Evolutionary conservation across 2,797 vertebrate genomes (phyloP).

Genomic region (Chiroxiphia lanceolata): DNA sequence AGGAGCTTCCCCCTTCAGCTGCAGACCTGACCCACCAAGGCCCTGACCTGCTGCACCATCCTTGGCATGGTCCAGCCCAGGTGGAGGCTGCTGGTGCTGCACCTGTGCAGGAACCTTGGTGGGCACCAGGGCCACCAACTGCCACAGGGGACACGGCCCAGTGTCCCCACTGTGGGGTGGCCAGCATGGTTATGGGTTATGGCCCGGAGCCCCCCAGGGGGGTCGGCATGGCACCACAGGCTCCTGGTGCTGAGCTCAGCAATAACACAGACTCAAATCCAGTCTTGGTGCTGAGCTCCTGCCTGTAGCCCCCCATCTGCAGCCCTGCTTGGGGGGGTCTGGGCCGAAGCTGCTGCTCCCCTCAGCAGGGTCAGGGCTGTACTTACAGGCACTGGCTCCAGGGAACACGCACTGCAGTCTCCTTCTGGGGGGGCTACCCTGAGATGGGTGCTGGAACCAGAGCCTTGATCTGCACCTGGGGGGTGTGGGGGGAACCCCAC

Average conservation of each 20-base stretch:
- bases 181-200: not conserved
- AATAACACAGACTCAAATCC: not conserved
- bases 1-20: too few species aligned
- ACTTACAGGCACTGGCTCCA: not conserved
- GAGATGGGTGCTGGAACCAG: not conserved
- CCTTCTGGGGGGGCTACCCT: rapidly evolving
- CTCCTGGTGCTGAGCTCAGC: not conserved
- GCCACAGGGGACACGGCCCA: rapidly evolving
- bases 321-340: too few species aligned
- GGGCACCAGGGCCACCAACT: not conserved
- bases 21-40: not conserved
- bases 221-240: rapidly evolving
- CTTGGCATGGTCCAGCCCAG: not conserved
- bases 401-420: rapidly evolving
- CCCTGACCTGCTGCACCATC: too few species aligned
- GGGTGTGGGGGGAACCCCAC: not conserved
- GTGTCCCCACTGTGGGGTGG: rapidly evolving
- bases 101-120: not conserved
- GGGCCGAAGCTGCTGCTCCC: rapidly evolving
- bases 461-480: not conserved
- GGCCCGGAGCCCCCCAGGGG: too few species aligned
- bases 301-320: not conserved
- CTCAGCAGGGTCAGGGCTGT: not conserved
- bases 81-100: not conserved
- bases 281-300: not conserved